Conservation (phyloP, 2,797 vertebrate genomes). For the Sebastes diploproa region DNA sequence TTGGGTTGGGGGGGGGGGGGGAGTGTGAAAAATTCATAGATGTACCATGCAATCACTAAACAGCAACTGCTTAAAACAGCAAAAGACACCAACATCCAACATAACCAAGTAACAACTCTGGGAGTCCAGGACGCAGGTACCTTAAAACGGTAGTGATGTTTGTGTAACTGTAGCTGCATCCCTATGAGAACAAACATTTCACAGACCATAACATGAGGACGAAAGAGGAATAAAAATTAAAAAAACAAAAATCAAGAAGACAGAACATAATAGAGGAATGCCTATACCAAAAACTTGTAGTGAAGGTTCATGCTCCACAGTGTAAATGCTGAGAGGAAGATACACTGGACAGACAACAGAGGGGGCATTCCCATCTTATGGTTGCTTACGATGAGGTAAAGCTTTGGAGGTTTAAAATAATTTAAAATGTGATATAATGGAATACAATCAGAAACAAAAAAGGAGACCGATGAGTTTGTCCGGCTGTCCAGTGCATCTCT, state of each 20-base stretch:
- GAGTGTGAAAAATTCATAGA: slow-evolving; percentile 52
- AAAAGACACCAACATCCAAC: slow-evolving; percentile 61
- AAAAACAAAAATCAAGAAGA: slow-evolving; percentile 59
- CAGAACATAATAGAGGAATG: slow-evolving; percentile 81
- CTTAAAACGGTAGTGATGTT: slow-evolving; percentile 74
- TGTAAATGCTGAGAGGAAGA: slow-evolving; percentile 71
- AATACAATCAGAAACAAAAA: slow-evolving; percentile 63
- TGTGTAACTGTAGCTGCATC: slow-evolving; percentile 79
- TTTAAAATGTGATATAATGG: slow-evolving; percentile 55
- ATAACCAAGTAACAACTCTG: slow-evolving; percentile 66
- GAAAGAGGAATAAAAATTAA: slow-evolving; percentile 66
- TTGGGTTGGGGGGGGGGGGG: not conserved
- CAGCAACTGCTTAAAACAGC: slow-evolving; percentile 62
- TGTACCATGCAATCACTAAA: slow-evolving; percentile 74
- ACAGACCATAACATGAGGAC: slow-evolving; percentile 75
- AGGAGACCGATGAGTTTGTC: slow-evolving; percentile 51
- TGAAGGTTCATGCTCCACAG: slow-evolving; percentile 71
- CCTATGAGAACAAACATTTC: slow-evolving; percentile 69
- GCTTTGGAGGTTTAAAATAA: slow-evolving; percentile 68
- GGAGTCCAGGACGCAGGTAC: slow-evolving; percentile 80
- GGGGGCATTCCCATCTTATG: slow-evolving; percentile 22
- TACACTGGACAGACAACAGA: slow-evolving; percentile 74
- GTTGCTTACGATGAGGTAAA: slow-evolving; percentile 63
- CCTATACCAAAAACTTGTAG: slow-evolving; percentile 80
- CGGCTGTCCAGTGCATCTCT: slow-evolving; percentile 78